Evolutionary conservation across 1,140 invertebrate genomes (phyloP), one percentile per base, ranked within the genome.

Genomic region (Vanessa tameamea): DNA sequence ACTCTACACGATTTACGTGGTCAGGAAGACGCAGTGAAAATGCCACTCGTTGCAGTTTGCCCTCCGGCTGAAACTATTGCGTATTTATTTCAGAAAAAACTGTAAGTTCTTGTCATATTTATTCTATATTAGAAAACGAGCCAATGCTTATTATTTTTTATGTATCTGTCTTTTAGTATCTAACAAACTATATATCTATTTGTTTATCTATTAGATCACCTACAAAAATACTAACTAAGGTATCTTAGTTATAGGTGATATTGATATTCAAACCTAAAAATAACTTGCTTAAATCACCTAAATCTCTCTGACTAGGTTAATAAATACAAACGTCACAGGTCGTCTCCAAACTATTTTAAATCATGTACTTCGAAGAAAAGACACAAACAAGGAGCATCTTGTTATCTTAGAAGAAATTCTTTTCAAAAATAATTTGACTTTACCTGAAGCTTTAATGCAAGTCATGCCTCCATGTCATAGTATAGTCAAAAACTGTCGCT

Each of bases 31-130:
- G 8, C 26, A 16, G 66, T 79, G 1, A 59, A 57, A 8, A 75
- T 88, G 74, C 87, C 87, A 8, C 48, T 77, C 2, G 77, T 89
- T 0, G 85, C 80, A 9, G 71, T 88, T 9, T 90, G 88, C 65
- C 86, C 82, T 11, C 74, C 86, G 0, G 61, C 82, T 0, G 72
- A 78, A 3, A 74, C 68, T n/a, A 65, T 87, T 13, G 83, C 82
- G 4, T n/a, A 78, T 0, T 26, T 75, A 5, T 81, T 89, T 37
- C 23, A 78, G 4, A 37, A 74, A 8, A 72, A 81, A 13, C 70
- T 88, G 87, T 91, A 72, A 80, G 83, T 76, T 47, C 12, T 66
- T 69, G 8, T 23, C 48, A 20, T 57, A 16, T 15, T 4, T 55
- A 69, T 57, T 16, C 51, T 53, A n/a, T 53, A 50, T n/a, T 55